A percentile compares a stretch with the other conserved stretches of the same genome.
phyloP scores from a whole-genome alignment of 2,888 invertebrate species.

The Carabus problematicus region DNA sequence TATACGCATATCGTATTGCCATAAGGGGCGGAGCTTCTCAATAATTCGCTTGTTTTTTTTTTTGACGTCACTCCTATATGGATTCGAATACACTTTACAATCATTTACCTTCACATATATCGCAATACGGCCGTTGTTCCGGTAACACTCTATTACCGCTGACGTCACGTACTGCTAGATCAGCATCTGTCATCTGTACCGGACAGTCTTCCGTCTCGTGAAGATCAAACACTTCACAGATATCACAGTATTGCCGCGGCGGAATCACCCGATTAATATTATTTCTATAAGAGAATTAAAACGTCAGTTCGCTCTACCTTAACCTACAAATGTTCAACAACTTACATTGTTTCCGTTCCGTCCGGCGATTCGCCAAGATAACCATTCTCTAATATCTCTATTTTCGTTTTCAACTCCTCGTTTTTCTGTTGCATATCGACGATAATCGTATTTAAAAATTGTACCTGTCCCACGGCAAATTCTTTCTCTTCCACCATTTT shows the following conservation, averaged over 20 bases:
- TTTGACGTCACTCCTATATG: too few relatives aligned
- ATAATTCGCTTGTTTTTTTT: too few relatives aligned
- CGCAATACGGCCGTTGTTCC: conserved; percentile 83
- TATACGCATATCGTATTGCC: too few relatives aligned
- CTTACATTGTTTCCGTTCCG: conserved; percentile 4
- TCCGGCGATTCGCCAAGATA: conserved; percentile 51
- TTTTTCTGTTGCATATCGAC: conserved; percentile 95
- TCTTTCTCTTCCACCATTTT: conserved; percentile 65
- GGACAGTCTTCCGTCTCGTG: conserved; percentile 99
- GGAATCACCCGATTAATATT: conserved; percentile 59
- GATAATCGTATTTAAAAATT: conserved; percentile 95
- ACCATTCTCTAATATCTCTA: conserved; percentile 78
- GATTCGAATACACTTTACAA: too few relatives aligned
- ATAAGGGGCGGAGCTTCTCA: too few relatives aligned
- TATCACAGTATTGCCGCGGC: conserved; percentile 94
- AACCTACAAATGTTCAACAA: neutral
- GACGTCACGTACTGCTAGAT: conserved; percentile 53
- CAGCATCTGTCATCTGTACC: conserved; percentile 71
- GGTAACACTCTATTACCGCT: conserved; percentile 55
- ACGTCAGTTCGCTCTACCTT: neutral
- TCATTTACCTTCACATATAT: conserved; percentile 91
- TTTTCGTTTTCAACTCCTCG: conserved; percentile 78
- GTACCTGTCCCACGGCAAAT: conserved; percentile 75
- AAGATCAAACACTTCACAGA: conserved; percentile 94
- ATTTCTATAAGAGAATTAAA: conserved; percentile 2